Base-by-base conservation (phyloP, 2,888 invertebrate genomes). In the Drosophila sordidula region DNA sequence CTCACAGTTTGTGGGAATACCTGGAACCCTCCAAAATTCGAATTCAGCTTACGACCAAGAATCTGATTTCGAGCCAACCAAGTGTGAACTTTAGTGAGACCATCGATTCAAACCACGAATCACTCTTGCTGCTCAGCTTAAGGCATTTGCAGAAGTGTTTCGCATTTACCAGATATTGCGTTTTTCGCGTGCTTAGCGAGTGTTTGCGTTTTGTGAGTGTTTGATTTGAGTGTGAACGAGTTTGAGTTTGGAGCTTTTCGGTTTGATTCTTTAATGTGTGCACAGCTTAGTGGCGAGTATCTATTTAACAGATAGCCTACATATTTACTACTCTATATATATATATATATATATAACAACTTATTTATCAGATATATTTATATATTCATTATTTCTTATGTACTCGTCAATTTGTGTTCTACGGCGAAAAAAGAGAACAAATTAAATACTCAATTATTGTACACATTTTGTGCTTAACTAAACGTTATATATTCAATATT, bases 261-360 rank as follows among this genome's bases (percentile, higher is more conserved):
- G 12, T 58, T 67, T 38, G 25, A 45, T 44, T 39, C 36, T 18
- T 22, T 11, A 41, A 34, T 16, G 49, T 61, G 49, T 61, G 69
- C 69, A 69, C 69, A 50, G 68, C 69, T 68, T 55, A 44, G 29
- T 26, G 42, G 14, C 50, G 44, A 66, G 32, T 67, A 39, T 16
- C 36, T 55, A 39, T 42, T 16, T n/a, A 42, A 14, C 14, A 36
- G 36, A 42, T 42, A 6, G n/a, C 14, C n/a, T 63, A 34, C 12
- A 29, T 54, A n/a, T n/a, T 32, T 26, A 25, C 34, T 26, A 26
- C 1, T 26, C 22, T 8, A 12, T 61, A 59, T 45, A n/a, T n/a
- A n/a, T n/a, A n/a, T n/a, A n/a, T n/a, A n/a, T 8, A 12, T 61
- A 59, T 45, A 38, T 26, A 54, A 1, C 18, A 18, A 18, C 8